These are phyloP conservation scores for Saguinus midas DNA, from an alignment of 2,113 vertebrate species.

Conservation along the genomic window DNA sequence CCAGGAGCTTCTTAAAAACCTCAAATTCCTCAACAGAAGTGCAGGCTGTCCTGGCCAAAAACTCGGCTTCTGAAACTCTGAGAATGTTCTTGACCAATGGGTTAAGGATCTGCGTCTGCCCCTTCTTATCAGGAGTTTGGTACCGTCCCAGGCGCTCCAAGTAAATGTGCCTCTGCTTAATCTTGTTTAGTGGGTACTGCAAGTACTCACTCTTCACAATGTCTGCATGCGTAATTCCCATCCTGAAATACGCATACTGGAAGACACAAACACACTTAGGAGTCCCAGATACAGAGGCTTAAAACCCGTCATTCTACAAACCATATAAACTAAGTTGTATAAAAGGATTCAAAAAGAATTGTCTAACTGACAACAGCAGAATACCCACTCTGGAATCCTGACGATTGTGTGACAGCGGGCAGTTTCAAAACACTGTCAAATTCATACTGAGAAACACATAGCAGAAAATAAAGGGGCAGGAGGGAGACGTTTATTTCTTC, in stretches of 20 bases:
- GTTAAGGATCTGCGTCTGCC: constrained; percentile 88
- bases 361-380: rapidly evolving
- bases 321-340: background rate
- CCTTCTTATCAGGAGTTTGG: constrained; percentile 92
- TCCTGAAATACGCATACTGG: constrained; percentile 96
- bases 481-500: background rate
- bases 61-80: constrained; percentile 81
- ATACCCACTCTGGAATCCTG: background rate
- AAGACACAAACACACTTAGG: background rate
- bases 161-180: constrained; percentile 89
- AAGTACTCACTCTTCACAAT: constrained; percentile 88
- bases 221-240: constrained; percentile 91
- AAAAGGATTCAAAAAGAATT: background rate
- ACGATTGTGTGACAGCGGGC: rapidly evolving
- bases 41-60: constrained; percentile 84
- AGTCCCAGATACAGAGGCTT: background rate
- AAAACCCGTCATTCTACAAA: background rate
- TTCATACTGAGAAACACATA: background rate
- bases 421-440: background rate
- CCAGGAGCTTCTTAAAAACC: constrained; percentile 90
- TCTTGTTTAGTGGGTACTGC: constrained; percentile 83
- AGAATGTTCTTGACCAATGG: constrained; percentile 89
- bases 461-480: background rate
- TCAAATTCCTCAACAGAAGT: constrained; percentile 89
- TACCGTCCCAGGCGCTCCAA: constrained; percentile 93